These are phyloP conservation scores for Drosophila yooni DNA, from an alignment of 2,888 invertebrate genomes.

Conservation along the genomic window DNA sequence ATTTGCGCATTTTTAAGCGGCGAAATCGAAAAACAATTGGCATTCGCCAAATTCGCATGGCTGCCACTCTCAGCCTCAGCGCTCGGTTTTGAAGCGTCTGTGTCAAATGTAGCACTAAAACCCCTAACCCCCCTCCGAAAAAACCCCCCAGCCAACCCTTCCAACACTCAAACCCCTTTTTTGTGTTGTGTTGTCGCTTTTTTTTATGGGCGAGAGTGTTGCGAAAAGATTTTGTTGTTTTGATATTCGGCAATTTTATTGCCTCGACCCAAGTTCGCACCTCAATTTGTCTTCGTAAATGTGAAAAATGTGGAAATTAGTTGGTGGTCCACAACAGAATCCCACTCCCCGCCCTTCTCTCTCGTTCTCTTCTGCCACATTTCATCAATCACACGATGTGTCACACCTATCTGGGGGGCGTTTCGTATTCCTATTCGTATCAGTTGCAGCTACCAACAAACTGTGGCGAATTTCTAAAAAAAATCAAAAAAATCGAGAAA, in stretches of 20 bases:
- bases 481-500: constrained; percentile 18
- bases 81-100: constrained; percentile 59
- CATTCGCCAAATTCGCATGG: constrained; percentile 68
- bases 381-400: constrained; percentile 83
- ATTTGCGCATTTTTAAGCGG: constrained; percentile 71
- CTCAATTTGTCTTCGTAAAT: constrained; percentile 85
- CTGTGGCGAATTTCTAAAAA: constrained; percentile 59
- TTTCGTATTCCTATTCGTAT: constrained; percentile 15
- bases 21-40: constrained; percentile 82
- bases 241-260: constrained; percentile 83
- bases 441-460: constrained; percentile 51
- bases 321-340: constrained; percentile 59
- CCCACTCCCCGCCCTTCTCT: neutral
- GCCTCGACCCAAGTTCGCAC: constrained; percentile 84
- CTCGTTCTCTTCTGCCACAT: constrained; percentile 44
- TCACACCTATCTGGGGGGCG: constrained; percentile 81
- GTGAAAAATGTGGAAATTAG: constrained; percentile 85
- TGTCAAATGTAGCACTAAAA: constrained; percentile 55
- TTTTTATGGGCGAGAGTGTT: constrained; percentile 72
- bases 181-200: constrained; percentile 25
- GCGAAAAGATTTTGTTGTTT: constrained; percentile 76
- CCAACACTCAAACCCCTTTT: constrained; percentile 54
- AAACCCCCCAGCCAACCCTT: neutral
- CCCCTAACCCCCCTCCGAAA: constrained; percentile 16
- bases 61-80: constrained; percentile 64